These are phyloP conservation scores for Stylophora pistillata DNA, from an alignment of 64 coral and sea anemone genomes.

Conservation along the genomic window DNA sequence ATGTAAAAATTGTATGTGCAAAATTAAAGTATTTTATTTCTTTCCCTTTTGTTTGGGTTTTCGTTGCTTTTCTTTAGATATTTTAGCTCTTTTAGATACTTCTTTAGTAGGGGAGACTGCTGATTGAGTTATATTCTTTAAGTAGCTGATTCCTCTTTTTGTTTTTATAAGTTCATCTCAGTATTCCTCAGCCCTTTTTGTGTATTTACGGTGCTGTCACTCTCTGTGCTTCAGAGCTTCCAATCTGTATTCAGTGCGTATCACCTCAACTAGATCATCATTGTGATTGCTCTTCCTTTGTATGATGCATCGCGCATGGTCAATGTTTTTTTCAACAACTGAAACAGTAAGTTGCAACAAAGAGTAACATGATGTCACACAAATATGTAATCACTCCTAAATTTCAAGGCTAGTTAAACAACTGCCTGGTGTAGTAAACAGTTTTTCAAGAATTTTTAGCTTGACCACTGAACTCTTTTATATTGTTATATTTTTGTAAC, in stretches of 20 bases:
- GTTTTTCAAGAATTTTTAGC: slow-evolving; percentile 1
- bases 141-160: slow-evolving; percentile 31
- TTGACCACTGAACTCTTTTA: slow-evolving; percentile 54
- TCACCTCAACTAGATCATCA: slow-evolving; percentile 20
- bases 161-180: no score
- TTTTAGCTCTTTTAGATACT: not conserved
- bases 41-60: not conserved
- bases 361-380: not conserved
- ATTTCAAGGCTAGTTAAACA: not conserved
- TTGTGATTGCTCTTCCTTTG: slow-evolving; percentile 47
- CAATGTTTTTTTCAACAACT: slow-evolving; percentile 49
- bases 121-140: slow-evolving; percentile 4
- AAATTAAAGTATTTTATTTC: not conserved
- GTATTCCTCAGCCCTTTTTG: no score
- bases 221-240: slow-evolving; percentile 28
- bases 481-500: slow-evolving; percentile 12
- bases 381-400: not conserved
- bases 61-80: not conserved
- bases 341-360: slow-evolving; percentile 2
- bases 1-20: not conserved
- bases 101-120: not conserved
- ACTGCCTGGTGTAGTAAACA: not conserved
- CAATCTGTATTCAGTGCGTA: not conserved
- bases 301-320: slow-evolving; percentile 6
- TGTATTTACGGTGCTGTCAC: no score